Conservation (phyloP, 2,797 vertebrate genomes). For the Apogon talboti region DNA sequence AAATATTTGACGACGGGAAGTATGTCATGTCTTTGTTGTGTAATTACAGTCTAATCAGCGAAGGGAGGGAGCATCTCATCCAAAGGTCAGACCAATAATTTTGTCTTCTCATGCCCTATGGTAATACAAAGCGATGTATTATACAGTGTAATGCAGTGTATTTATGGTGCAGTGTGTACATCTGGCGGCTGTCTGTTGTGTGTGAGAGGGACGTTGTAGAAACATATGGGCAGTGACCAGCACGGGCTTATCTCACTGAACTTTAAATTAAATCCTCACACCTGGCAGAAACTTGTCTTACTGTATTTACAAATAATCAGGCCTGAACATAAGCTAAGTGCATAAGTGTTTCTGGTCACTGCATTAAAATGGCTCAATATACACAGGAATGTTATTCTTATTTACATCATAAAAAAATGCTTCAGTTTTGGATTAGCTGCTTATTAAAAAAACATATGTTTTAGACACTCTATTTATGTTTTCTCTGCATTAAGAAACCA, state of each 20-base stretch:
- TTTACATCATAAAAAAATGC: too few relatives aligned
- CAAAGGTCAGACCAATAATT: slow-evolving; percentile 19
- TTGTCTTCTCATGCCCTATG: background rate
- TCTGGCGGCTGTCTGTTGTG: slow-evolving; percentile 47
- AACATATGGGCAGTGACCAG: slow-evolving; percentile 63
- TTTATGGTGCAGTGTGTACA: slow-evolving; percentile 31
- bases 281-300: slow-evolving; percentile 37
- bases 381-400: too few relatives aligned
- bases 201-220: slow-evolving; percentile 40
- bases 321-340: background rate
- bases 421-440: too few relatives aligned
- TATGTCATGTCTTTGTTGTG: slow-evolving; percentile 3
- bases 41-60: slow-evolving; percentile 14
- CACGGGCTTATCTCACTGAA: slow-evolving; percentile 53
- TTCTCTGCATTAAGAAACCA: background rate
- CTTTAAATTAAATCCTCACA: slow-evolving; percentile 67
- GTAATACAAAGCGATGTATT: background rate
- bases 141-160: slow-evolving; percentile 1
- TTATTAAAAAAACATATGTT: background rate
- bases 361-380: too few relatives aligned
- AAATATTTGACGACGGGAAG: slow-evolving; percentile 18
- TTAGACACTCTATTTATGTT: background rate
- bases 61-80: slow-evolving; percentile 4
- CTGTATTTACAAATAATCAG: slow-evolving; percentile 18
- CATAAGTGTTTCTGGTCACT: background rate